A percentile compares a stretch with the other conserved stretches of the same genome.
Conservation (phyloP, 2,797 vertebrate genomes). For the Halcyon leucocephala region DNA sequence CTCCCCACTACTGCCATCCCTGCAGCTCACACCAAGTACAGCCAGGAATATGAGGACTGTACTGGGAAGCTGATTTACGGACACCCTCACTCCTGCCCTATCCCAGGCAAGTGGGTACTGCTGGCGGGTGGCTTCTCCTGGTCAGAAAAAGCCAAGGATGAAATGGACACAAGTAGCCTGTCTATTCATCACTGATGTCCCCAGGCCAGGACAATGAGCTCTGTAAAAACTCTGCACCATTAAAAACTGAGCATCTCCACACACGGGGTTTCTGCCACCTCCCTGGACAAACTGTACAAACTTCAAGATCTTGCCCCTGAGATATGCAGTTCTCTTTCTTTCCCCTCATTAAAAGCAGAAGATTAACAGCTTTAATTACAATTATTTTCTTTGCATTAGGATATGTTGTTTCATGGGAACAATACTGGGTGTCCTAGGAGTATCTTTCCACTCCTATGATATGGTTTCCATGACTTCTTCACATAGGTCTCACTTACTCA, state of each 20-base stretch:
- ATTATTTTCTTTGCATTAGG: slow-evolving; percentile 63
- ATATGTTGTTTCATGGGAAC: slow-evolving; percentile 29
- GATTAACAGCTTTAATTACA: slow-evolving; percentile 72
- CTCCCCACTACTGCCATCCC: rapidly evolving
- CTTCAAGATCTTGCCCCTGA: not conserved
- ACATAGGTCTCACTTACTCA: slow-evolving; percentile 57
- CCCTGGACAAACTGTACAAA: not conserved
- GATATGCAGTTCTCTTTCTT: not conserved
- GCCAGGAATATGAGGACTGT: rapidly evolving
- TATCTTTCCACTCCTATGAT: slow-evolving; percentile 34
- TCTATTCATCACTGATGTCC: not conserved
- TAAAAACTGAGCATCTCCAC: not conserved
- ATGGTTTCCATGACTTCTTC: slow-evolving; percentile 59
- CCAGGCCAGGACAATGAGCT: not conserved
- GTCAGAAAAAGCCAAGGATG: not conserved
- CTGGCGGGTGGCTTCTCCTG: rapidly evolving
- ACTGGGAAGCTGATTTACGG: not conserved
- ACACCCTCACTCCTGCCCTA: not conserved
- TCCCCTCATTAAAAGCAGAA: slow-evolving; percentile 40
- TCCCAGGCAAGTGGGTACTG: not conserved
- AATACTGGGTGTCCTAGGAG: slow-evolving; percentile 51
- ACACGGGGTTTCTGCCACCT: not conserved
- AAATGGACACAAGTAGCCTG: not conserved
- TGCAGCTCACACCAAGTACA: rapidly evolving
- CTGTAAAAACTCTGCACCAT: not conserved